Percentiles rank a stretch among this genome's conserved stretches.
phyloP scores from a whole-genome alignment of 2,113 vertebrate genomes.

The Malaclemys terrapin region DNA sequence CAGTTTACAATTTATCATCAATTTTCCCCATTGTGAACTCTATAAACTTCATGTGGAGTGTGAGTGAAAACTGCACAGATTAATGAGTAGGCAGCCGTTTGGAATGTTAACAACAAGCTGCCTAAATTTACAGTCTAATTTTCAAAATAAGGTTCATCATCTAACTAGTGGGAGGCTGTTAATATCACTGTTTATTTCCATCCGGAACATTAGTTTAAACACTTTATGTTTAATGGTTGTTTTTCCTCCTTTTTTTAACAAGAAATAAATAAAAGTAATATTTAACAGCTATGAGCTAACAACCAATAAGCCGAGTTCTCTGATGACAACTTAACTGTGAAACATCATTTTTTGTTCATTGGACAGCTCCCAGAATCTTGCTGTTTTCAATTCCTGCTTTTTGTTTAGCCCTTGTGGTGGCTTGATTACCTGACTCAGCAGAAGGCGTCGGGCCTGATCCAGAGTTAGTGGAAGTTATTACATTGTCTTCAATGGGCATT shows the following conservation, averaged over 20 bases:
- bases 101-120: background rate
- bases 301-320: background rate
- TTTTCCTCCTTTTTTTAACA: background rate
- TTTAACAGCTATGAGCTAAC: background rate
- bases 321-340: background rate
- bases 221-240: accelerated
- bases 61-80: background rate
- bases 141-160: background rate
- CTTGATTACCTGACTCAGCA: background rate
- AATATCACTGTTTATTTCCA: background rate
- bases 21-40: background rate
- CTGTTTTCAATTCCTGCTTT: background rate
- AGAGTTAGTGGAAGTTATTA: background rate
- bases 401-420: background rate
- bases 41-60: background rate
- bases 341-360: background rate
- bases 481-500: background rate
- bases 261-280: background rate
- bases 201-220: background rate
- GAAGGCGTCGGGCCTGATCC: background rate
- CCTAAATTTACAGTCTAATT: background rate
- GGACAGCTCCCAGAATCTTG: background rate
- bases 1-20: background rate
- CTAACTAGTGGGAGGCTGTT: background rate
- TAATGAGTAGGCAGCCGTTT: background rate